Conservation (phyloP, 1,140 invertebrate genomes). For the Drosophila kikkawai region DNA sequence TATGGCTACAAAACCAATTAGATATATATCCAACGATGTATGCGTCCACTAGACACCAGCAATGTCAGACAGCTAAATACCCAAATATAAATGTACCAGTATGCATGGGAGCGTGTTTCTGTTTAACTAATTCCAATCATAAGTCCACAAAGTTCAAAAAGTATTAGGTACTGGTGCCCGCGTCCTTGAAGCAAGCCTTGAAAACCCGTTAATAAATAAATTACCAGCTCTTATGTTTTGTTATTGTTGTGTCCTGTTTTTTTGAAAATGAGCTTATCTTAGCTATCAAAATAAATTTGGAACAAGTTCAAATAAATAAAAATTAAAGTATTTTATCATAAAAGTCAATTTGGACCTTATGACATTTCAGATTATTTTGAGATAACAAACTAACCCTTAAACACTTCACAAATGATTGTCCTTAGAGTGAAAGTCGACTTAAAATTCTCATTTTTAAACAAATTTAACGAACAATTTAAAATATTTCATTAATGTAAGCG, state of each 20-base stretch:
- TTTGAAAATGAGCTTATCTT: not conserved
- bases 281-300: not conserved
- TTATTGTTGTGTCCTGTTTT: not conserved
- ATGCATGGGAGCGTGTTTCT: slow-evolving; percentile 10
- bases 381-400: not conserved
- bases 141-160: slow-evolving; percentile 40
- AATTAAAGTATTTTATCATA: not conserved
- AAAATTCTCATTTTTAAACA: not conserved
- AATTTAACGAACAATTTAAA: slow-evolving; percentile 6
- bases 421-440: not conserved
- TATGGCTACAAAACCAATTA: slow-evolving; percentile 51
- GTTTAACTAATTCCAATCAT: slow-evolving; percentile 14
- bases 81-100: slow-evolving; percentile 12
- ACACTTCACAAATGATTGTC: no score
- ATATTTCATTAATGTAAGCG: slow-evolving; percentile 22
- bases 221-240: not conserved
- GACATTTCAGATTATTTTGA: not conserved
- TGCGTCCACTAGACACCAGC: slow-evolving; percentile 21
- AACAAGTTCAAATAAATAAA: not conserved
- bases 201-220: slow-evolving; percentile 16
- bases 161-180: slow-evolving; percentile 36
- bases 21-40: slow-evolving; percentile 61
- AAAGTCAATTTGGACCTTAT: not conserved
- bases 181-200: slow-evolving; percentile 31
- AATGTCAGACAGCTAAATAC: slow-evolving; percentile 27